Evolutionary conservation across 2,113 vertebrate species (phyloP), one percentile per base, ranked within the genome.

Genomic region (Scolopax mira): DNA sequence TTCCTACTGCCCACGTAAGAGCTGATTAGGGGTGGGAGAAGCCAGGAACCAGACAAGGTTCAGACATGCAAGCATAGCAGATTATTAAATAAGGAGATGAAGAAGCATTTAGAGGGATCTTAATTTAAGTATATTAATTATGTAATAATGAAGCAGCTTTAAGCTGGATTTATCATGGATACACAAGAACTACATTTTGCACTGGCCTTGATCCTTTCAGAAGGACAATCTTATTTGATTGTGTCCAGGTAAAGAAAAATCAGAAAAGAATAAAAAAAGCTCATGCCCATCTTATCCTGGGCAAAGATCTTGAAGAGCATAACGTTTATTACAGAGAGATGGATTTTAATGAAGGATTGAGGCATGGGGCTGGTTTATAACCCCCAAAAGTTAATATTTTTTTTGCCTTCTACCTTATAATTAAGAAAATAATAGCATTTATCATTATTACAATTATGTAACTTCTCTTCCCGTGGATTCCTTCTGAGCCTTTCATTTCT

Each of bases 21-120:
- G 70, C 58, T 89, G 88, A 96, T 96, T 81, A 96, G 79, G 80
- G 84, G 69, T 13, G 58, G 90, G 65, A 90, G 94, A 95, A 84
- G 49, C 54, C 73, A 73, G 77, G 80, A 90, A 90, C 85, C 85
- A 84, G 90, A 90, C 94, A 93, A 93, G 77, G 49, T 94, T 95
- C 92, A 97, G 96, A 94, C 92, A 93, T 95, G 93, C 90, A 92
- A 96, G 79, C 92, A 79, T 19, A 75, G 83, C 77, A 94, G 80
- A 79, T 96, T 96, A 94, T 96, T 95, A 85, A 96, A 96, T 90
- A 93, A 95, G 93, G 78, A 95, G 92, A 96, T 94, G 95, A 94
- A 94, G 88, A 57, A 79, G 64, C 70, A 87, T 96, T 96, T 66
- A 51, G 61, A 90, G 37, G n/a, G 41, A 94, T 95, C 88, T 94